Evolutionary conservation across 2,113 vertebrate species (phyloP).

Genomic region (Chloropsis hardwickii): DNA sequence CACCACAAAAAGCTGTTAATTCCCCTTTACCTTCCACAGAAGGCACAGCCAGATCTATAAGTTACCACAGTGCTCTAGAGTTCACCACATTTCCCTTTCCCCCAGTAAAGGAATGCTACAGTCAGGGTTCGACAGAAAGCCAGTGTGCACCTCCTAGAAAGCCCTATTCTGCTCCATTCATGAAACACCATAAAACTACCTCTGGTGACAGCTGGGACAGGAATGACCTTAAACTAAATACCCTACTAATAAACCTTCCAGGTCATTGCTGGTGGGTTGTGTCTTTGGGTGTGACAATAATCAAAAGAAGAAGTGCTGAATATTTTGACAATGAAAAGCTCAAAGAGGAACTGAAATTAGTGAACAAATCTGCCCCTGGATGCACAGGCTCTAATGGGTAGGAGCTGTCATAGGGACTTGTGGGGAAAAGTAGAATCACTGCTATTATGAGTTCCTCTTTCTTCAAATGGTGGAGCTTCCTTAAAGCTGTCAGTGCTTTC

Average conservation of each 20-base stretch:
- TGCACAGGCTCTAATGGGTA: background rate
- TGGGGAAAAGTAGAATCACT: background rate
- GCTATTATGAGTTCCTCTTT: background rate
- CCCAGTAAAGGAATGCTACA: background rate
- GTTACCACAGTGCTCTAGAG: background rate
- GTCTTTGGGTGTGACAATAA: background rate
- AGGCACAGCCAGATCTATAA: background rate
- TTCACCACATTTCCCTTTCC: background rate
- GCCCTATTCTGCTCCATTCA: background rate
- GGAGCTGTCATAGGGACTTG: background rate
- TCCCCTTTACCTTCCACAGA: background rate
- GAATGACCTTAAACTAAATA: background rate
- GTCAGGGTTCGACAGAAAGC: fast-evolving
- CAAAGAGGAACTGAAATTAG: background rate
- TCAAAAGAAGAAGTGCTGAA: background rate
- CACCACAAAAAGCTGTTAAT: background rate
- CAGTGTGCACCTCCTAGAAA: background rate
- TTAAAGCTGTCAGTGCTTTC: background rate
- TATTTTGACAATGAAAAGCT: background rate
- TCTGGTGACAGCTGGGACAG: background rate
- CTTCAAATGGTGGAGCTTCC: background rate
- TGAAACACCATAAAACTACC: background rate
- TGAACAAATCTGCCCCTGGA: background rate
- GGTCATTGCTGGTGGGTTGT: background rate
- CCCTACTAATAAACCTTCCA: background rate